Evolutionary conservation across 2,888 invertebrate species (phyloP).

Genomic region (Eupelmus urozonus): DNA sequence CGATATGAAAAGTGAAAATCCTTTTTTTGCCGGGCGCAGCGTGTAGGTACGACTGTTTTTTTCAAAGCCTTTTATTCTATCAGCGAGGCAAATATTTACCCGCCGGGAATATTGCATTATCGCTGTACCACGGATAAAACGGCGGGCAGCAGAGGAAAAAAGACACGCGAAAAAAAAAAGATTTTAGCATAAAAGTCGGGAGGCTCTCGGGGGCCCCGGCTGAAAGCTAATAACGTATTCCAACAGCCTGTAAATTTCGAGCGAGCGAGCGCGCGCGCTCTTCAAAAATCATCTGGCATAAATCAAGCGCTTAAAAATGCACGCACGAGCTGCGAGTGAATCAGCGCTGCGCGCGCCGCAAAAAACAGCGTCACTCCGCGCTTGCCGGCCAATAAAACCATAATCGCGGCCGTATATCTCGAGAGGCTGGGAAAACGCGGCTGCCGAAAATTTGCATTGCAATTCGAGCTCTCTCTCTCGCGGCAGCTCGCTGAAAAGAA

Average conservation of each 20-base stretch:
- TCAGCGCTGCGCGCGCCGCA: constrained; percentile 13
- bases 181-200: constrained; percentile 15
- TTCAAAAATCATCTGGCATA: constrained; percentile 51
- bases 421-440: neutral
- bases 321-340: constrained; percentile 20
- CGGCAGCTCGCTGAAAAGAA: constrained; percentile 5
- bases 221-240: constrained; percentile 55
- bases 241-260: constrained; percentile 47
- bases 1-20: neutral
- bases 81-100: constrained; percentile 16
- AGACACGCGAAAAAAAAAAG: constrained; percentile 14
- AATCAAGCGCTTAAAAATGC: constrained; percentile 51
- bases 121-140: constrained; percentile 19
- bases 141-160: neutral
- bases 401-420: constrained; percentile 44
- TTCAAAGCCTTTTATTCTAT: constrained; percentile 15
- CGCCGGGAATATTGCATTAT: constrained; percentile 28
- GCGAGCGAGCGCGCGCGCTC: constrained; percentile 30
- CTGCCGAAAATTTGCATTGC: constrained; percentile 46
- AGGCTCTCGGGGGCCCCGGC: constrained; percentile 1
- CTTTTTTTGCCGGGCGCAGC: neutral
- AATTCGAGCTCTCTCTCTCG: constrained; percentile 30
- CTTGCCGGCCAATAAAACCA: constrained; percentile 49
- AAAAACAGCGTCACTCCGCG: constrained; percentile 28
- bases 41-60: neutral